Evolutionary conservation across 2,888 invertebrate species (phyloP).

Genomic region (Busseola fusca): DNA sequence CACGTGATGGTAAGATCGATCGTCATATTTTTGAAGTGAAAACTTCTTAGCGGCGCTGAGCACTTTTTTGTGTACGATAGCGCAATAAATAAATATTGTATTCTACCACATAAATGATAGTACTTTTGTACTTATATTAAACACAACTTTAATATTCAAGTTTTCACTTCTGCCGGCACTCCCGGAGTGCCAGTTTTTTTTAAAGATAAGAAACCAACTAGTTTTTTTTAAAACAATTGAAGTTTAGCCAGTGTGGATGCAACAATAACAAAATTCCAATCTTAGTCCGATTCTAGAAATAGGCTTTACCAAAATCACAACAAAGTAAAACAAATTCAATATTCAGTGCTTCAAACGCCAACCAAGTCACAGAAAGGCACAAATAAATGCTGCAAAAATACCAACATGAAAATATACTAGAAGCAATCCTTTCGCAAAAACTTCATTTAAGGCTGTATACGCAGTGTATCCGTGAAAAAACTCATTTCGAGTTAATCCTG

Average conservation of each 20-base stretch:
- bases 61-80: too few species aligned
- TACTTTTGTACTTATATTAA: too few species aligned
- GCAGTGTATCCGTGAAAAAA: conserved; percentile 70
- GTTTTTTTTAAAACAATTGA: not conserved
- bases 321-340: not conserved
- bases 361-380: not conserved
- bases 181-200: too few species aligned
- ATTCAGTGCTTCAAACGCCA: not conserved
- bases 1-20: too few species aligned
- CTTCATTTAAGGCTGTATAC: conserved; percentile 58
- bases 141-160: too few species aligned
- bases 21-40: too few species aligned
- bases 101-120: too few species aligned
- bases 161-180: too few species aligned
- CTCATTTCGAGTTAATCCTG: conserved; percentile 78
- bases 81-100: too few species aligned
- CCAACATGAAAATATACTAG: conserved; percentile 16
- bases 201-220: too few species aligned
- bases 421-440: conserved; percentile 59
- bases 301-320: not conserved
- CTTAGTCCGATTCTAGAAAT: not conserved
- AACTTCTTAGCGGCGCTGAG: too few species aligned
- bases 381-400: conserved; percentile 14
- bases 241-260: not conserved
- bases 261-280: not conserved